Base-by-base conservation (phyloP, 2,888 invertebrate genomes). In the Theretra japonica region DNA sequence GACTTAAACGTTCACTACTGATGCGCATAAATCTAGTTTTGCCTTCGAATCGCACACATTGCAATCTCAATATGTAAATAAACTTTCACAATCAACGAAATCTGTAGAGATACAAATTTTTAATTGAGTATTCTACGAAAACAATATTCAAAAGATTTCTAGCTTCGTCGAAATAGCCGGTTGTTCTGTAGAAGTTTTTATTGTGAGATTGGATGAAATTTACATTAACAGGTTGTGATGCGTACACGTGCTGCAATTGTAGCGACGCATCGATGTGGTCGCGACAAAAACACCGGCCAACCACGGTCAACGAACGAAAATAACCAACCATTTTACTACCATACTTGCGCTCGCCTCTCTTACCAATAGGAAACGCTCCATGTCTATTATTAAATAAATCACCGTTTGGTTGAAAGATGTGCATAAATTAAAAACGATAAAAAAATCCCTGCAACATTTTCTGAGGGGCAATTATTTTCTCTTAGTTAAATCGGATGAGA, bases 261-360 rank as follows among this genome's bases (percentile, higher is more conserved):
- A 75, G 75, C 74, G 68, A 72, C 74, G 76, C 73, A 73, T 73
- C 72, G 76, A 73, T 76, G 74, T 74, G 70, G 72, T 74, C 72
- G 70, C 83, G 82, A 87, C 88, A 90, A 90, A 89, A 90, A 88
- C 86, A 84, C 77, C 79, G 75, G 74, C 77, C 78, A 83, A 83
- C 77, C 77, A 85, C 88, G 90, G 90, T 89, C 90, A 90, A 88
- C 82, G 91, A 86, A 89, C 91, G 84, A 88, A 89, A 86, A 86
- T 86, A 86, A 85, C 84, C 76, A 81, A 80, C 80, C 78, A 80
- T 82, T 82, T 83, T 76, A 79, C 77, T 79, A 75, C 71, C 77
- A 77, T 79, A 81, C 80, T 74, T 79, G 80, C 77, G 80, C 77
- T 78, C 79, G 79, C 76, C 73, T 77, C 41, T 76, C 74, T 78